Base-by-base conservation (phyloP, 2,888 invertebrate genomes). In the Temnothorax ravouxi region DNA sequence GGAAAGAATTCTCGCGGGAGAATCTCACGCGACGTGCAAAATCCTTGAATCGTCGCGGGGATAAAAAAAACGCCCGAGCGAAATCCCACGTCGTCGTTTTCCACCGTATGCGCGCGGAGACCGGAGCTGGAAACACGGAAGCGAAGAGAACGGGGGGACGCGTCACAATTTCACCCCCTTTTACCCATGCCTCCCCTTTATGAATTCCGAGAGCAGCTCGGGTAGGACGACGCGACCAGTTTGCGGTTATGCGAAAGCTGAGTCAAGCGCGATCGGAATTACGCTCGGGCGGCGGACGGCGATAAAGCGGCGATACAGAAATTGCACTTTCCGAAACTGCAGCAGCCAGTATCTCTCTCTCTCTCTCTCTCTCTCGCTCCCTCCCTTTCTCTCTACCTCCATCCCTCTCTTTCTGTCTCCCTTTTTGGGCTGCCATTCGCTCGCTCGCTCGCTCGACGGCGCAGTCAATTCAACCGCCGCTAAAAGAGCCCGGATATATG, bases 251-350 rank as follows among this genome's bases (percentile, higher is more conserved):
- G 90, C 89, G 87, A 88, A 88, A 89, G 91, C 91, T 91, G 91
- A 91, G 91, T 88, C 90, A 90, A 91, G 91, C 90, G 86, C 88
- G 91, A 91, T 91, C 90, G 91, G 89, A 91, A 91, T 91, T 91
- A 90, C 89, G 86, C 89, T 87, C 84, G 88, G 50, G 84, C 84
- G 88, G 84, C 85, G 83, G 80, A 64, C 88, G 83, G 83, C 90
- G 90, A 91, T 90, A 91, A 91, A 91, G 79, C 72, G 87, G 86
- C 86, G 79, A 90, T 89, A 91, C 91, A 88, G 91, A 86, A 89
- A 89, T 89, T 88, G 91, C 88, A 88, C 88, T 90, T 89, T 87
- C 87, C 85, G 82, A 89, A 89, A 89, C 88, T 89, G 89, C 85
- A 61, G 77, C 54, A 80, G 59, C 79, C 34, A 79, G 9, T 59